Conservation (phyloP, 2,888 invertebrate species). For the Drosophila colorata region DNA sequence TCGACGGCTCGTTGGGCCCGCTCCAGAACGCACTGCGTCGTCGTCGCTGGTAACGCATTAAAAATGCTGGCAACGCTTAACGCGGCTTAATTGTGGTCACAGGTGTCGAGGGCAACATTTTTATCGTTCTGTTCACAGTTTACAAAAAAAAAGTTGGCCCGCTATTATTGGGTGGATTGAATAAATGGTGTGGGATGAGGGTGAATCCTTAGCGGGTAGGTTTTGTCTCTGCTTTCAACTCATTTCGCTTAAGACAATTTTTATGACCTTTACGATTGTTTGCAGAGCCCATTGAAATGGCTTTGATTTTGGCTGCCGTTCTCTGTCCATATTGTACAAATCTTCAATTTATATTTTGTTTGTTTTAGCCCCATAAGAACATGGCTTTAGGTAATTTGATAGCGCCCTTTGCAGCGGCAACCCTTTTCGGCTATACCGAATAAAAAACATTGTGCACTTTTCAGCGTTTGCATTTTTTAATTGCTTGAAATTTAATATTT, state of each 20-base stretch:
- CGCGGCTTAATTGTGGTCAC: constrained; percentile 84
- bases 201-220: constrained; percentile 11
- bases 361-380: constrained; percentile 64
- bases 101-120: constrained; percentile 81
- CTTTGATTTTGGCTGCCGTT: constrained; percentile 66
- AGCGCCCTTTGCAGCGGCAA: constrained; percentile 31
- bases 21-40: not conserved
- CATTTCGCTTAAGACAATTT: constrained; percentile 75
- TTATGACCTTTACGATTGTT: constrained; percentile 82
- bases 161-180: constrained; percentile 36
- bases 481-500: constrained; percentile 81
- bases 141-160: constrained; percentile 41
- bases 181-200: not conserved
- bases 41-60: constrained; percentile 37
- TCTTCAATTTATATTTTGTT: constrained; percentile 74
- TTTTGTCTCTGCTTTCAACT: constrained; percentile 29
- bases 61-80: constrained; percentile 70
- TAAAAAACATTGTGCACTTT: constrained; percentile 61
- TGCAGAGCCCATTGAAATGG: constrained; percentile 75
- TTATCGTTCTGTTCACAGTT: constrained; percentile 82
- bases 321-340: constrained; percentile 63
- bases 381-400: constrained; percentile 59
- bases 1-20: constrained; percentile 15
- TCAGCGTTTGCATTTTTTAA: constrained; percentile 65
- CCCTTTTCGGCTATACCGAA: constrained; percentile 41